Conservation (phyloP, 2,797 vertebrate species). For the Malurus leucopterus region DNA sequence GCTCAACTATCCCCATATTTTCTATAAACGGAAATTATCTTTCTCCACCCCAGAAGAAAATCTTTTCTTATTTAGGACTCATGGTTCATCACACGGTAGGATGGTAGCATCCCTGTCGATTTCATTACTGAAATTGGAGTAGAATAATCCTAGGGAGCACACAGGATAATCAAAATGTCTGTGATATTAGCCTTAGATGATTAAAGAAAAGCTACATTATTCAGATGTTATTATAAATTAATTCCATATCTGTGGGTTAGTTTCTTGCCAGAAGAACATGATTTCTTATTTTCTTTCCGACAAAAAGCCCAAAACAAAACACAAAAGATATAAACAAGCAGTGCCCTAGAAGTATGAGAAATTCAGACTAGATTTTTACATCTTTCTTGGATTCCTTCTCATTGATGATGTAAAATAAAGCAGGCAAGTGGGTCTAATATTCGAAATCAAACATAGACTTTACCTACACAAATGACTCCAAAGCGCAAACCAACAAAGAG, state of each 20-base stretch:
- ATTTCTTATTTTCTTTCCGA: not conserved
- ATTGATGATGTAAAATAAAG: not conserved
- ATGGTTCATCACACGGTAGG: rapidly evolving
- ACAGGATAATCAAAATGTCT: not conserved
- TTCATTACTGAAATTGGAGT: not conserved
- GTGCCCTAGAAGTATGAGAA: not conserved
- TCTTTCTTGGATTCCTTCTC: not conserved
- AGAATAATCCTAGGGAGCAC: not conserved
- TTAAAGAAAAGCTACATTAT: not conserved
- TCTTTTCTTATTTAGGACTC: not conserved
- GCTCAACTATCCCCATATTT: not conserved
- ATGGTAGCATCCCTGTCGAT: not conserved
- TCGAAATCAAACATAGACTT: not conserved
- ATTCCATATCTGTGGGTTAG: not conserved
- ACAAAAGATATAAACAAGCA: not conserved
- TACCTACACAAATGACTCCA: not conserved
- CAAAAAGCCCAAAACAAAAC: not conserved
- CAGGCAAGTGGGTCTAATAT: not conserved
- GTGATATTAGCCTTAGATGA: not conserved
- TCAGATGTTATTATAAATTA: not conserved
- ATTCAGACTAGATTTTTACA: not conserved
- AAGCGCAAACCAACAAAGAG: rapidly evolving
- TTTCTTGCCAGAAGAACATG: not conserved
- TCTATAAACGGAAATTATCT: not conserved
- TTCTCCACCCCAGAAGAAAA: not conserved